Evolutionary conservation across 1,140 invertebrate species (phyloP).

Genomic region (Antheraea pernyi): DNA sequence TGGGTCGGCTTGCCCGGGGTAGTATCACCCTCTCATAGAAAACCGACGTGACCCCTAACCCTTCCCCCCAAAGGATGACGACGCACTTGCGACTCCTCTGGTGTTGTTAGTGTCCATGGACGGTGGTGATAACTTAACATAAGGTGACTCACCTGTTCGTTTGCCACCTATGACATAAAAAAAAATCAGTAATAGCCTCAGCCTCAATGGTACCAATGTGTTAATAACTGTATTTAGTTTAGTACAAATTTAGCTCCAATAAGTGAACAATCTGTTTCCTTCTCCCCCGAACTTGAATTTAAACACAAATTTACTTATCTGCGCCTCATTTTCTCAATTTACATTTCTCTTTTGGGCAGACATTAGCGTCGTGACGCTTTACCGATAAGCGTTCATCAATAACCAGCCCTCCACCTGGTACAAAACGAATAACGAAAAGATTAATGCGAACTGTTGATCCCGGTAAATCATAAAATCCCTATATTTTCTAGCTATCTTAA

Average conservation of each 20-base stretch:
- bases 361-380: conserved; percentile 2
- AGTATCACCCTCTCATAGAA: too few relatives aligned
- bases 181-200: too few relatives aligned
- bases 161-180: too few relatives aligned
- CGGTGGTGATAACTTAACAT: too few relatives aligned
- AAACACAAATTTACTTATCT: background rate
- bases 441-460: conserved; percentile 27
- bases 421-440: conserved; percentile 25
- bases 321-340: background rate
- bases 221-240: too few relatives aligned
- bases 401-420: conserved; percentile 17
- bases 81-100: too few relatives aligned
- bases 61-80: too few relatives aligned
- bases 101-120: too few relatives aligned
- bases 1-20: too few relatives aligned
- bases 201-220: too few relatives aligned
- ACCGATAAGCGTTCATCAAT: conserved; percentile 23
- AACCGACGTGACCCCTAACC: too few relatives aligned
- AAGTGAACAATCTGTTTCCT: background rate
- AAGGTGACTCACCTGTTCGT: too few relatives aligned
- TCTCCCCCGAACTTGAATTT: background rate
- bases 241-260: background rate
- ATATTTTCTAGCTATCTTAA: background rate
- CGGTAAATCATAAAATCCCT: conserved; percentile 17
- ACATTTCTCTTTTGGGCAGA: background rate